Evolutionary conservation across 2,888 invertebrate species (phyloP).

Genomic region (Neuroscelio doddi): DNA sequence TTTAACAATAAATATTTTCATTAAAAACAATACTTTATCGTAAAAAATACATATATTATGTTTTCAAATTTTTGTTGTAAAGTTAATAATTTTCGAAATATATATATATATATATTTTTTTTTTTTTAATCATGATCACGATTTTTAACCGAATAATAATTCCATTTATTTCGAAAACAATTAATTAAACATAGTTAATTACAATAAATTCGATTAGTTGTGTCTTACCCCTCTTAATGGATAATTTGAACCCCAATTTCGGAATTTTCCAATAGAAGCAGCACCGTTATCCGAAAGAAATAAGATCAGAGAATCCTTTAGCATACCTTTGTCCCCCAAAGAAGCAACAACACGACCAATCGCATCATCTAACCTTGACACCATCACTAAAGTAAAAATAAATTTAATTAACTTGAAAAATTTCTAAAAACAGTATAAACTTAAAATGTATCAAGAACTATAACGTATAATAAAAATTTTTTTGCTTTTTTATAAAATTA

Average conservation of each 20-base stretch:
- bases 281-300: conserved; percentile 80
- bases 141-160: not conserved
- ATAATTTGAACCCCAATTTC: conserved; percentile 77
- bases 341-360: conserved; percentile 76
- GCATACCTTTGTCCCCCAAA: conserved; percentile 74
- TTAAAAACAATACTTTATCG: too few species aligned
- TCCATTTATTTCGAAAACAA: not conserved
- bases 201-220: not conserved
- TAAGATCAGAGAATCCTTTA: conserved; percentile 77
- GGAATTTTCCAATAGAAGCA: conserved; percentile 73
- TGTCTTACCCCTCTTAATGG: conserved; percentile 76
- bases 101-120: too few species aligned
- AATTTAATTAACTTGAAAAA: conserved; percentile 5
- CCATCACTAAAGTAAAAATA: conserved; percentile 74
- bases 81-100: too few species aligned
- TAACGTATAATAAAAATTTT: too few species aligned
- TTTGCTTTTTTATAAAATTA: not conserved
- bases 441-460: too few species aligned
- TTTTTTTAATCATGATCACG: too few species aligned
- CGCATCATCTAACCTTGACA: conserved; percentile 77
- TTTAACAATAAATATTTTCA: too few species aligned
- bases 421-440: not conserved
- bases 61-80: too few species aligned
- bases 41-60: too few species aligned
- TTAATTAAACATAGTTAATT: not conserved